phyloP scores from a whole-genome alignment of 2,113 vertebrate genomes.

The Mesembrinibis cayennensis region DNA sequence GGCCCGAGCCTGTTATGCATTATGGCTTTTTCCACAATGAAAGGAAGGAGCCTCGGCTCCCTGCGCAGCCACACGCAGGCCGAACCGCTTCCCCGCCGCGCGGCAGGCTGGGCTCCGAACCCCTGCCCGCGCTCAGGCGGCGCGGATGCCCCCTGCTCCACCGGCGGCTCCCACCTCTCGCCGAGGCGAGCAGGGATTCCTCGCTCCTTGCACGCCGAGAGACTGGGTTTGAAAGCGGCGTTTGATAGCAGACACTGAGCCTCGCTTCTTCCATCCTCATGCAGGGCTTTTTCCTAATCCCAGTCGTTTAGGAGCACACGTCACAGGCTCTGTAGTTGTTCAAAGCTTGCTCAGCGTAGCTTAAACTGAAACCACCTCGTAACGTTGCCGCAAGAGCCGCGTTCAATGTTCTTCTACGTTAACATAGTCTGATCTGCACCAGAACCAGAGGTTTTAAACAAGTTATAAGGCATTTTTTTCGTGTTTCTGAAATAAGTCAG shows the following conservation, averaged over 20 bases:
- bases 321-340: rapidly evolving
- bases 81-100: rapidly evolving
- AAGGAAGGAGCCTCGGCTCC: neutral
- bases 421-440: neutral
- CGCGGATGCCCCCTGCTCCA: rapidly evolving
- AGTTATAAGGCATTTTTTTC: neutral
- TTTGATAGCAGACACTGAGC: neutral
- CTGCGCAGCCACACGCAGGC: rapidly evolving
- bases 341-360: neutral
- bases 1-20: neutral
- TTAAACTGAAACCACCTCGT: neutral
- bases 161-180: neutral
- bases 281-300: neutral
- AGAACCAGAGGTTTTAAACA: neutral
- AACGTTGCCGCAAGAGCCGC: neutral
- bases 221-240: rapidly evolving
- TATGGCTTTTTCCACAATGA: neutral
- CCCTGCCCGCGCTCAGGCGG: neutral
- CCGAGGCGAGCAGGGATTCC: neutral
- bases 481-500: neutral
- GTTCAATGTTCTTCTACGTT: rapidly evolving
- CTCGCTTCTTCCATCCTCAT: rapidly evolving
- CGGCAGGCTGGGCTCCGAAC: neutral
- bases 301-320: rapidly evolving
- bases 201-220: neutral